These are phyloP conservation scores for Zaprionus lineosus DNA, from an alignment of 2,888 invertebrate genomes.

Conservation along the genomic window DNA sequence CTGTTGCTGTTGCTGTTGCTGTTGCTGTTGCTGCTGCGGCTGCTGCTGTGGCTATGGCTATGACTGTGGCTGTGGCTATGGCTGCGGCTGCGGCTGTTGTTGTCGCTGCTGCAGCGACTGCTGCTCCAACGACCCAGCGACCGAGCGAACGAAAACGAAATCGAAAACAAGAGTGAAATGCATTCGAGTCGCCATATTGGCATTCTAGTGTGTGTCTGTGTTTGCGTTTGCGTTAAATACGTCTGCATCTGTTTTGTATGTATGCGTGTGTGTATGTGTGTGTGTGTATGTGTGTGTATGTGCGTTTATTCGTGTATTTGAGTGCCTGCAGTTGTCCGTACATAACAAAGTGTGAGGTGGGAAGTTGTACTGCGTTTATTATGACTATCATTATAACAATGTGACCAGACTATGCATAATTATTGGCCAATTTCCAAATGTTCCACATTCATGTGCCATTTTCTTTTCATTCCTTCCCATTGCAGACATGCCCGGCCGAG, in stretches of 20 bases:
- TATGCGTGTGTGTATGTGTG: background rate
- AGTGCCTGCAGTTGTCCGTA: too few species aligned
- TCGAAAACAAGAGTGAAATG: conserved; percentile 75
- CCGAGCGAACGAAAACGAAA: conserved; percentile 62
- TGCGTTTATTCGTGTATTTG: background rate
- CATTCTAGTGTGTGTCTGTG: conserved; percentile 36
- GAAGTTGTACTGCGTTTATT: conserved; percentile 16
- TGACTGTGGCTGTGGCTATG: conserved; percentile 2
- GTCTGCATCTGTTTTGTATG: too few species aligned
- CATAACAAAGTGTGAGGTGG: background rate
- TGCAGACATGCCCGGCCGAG: conserved; percentile 69
- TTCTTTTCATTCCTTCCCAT: conserved; percentile 2
- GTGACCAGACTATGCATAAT: background rate
- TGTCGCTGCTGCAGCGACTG: conserved; percentile 22
- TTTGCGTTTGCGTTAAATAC: too few species aligned
- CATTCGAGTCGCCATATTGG: conserved; percentile 40
- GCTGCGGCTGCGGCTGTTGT: conserved; percentile 14
- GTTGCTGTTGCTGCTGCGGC: conserved; percentile 22
- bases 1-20: too few species aligned
- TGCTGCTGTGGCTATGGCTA: conserved; percentile 12
- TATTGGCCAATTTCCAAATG: background rate
- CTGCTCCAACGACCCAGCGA: conserved; percentile 63
- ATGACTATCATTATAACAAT: conserved; percentile 22
- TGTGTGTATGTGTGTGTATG: conserved; percentile 3
- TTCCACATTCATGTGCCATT: too few species aligned